Percentiles rank a stretch among this genome's conserved stretches.
Conservation (phyloP, 37 sponge, comb jelly and placozoan genomes). For the Halichondria panicea region DNA sequence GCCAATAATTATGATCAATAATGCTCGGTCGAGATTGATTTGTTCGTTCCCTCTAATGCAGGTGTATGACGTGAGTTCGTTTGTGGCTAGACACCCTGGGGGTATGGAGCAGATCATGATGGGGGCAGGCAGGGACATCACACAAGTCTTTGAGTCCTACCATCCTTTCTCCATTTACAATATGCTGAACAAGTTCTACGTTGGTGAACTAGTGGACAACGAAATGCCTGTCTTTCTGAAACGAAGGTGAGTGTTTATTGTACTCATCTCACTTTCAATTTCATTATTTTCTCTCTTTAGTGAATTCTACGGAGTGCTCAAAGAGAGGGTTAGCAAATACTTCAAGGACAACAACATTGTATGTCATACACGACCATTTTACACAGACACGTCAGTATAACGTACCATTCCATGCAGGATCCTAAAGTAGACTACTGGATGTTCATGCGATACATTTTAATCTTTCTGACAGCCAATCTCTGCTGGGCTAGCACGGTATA, state of each 20-base stretch:
- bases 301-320: conserved; percentile 77
- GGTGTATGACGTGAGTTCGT: conserved; percentile 92
- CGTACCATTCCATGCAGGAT: conserved; percentile 41
- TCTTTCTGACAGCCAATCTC: conserved; percentile 45
- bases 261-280: background rate
- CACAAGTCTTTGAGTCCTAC: conserved; percentile 92
- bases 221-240: conserved; percentile 90
- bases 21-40: no score
- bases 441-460: conserved; percentile 77
- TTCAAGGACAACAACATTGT: conserved; percentile 93
- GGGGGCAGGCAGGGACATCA: conserved; percentile 91
- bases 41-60: no score
- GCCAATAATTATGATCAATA: no score
- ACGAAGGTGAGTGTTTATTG: conserved; percentile 53
- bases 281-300: no score
- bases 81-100: conserved; percentile 88
- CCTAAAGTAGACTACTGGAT: conserved; percentile 89
- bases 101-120: conserved; percentile 89
- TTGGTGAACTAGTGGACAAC: conserved; percentile 85
- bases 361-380: background rate
- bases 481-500: conserved; percentile 59
- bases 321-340: conserved; percentile 68
- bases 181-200: conserved; percentile 89
- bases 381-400: no score
- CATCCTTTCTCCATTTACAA: conserved; percentile 69